phyloP scores from a whole-genome alignment of 2,113 vertebrate genomes.

The Platysteira castanea region DNA sequence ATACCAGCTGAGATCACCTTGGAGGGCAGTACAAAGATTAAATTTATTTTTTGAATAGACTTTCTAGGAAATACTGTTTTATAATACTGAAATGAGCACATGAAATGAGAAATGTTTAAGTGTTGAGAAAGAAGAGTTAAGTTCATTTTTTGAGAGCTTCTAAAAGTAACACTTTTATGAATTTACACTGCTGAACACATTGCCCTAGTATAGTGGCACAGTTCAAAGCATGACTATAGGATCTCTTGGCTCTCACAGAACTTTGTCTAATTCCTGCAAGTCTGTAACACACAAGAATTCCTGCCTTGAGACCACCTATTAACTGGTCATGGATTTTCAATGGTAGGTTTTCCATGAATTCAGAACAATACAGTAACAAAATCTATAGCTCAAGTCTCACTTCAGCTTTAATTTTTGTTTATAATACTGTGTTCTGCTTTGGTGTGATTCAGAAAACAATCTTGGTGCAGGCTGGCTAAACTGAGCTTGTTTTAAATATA shows the following conservation, averaged over 20 bases:
- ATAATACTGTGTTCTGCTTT: background rate
- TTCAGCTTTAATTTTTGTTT: background rate
- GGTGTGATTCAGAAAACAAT: background rate
- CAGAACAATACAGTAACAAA: background rate
- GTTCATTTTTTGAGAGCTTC: background rate
- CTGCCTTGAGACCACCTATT: background rate
- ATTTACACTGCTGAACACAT: background rate
- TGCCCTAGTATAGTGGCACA: background rate
- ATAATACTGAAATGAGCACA: background rate
- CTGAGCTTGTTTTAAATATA: background rate
- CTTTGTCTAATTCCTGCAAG: background rate
- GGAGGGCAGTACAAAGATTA: background rate
- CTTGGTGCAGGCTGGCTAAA: background rate
- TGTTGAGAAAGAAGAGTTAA: background rate
- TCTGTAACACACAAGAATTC: background rate
- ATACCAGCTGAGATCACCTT: background rate
- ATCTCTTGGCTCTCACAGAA: background rate
- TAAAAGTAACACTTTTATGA: background rate
- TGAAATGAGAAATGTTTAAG: background rate
- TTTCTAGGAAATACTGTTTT: background rate
- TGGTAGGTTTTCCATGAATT: background rate
- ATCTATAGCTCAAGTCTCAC: background rate
- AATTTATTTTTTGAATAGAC: background rate
- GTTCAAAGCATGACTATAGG: background rate
- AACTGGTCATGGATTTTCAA: background rate